Base-by-base conservation (phyloP, 2,888 invertebrate genomes). In the Atrina japonica region DNA sequence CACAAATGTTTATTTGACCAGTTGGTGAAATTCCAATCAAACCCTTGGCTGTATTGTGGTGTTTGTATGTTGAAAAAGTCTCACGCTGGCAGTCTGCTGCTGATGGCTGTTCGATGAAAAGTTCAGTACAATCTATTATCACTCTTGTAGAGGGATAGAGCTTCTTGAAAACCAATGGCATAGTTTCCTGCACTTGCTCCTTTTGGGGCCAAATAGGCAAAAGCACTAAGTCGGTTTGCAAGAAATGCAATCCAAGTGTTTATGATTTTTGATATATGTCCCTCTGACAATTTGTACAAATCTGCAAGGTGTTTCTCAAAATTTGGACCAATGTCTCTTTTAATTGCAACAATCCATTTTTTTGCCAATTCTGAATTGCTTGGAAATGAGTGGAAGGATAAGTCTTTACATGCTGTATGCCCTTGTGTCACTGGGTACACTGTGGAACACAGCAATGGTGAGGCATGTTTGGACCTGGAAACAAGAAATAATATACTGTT, bases 41-140 rank as follows among this genome's bases (percentile, higher is more conserved):
- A 9, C 68, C 68, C 25, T 68, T 65, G 1, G 59, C 56, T 23
- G 66, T 70, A 23, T 61, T 74, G n/a, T 63, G 58, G 29, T 63
- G 63, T 23, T 74, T 74, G 25, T 70, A 74, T 18, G 56, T 52
- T 16, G 63, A 63, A n/a, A 58, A 66, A 7, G 64, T 66, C 53
- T 66, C 64, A n/a, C 47, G 43, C 35, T 74, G 66, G 23, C 45
- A 45, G 6, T 52, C 59, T 21, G 59, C 29, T 1, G 66, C 70
- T 35, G 70, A 70, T 14, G 63, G 66, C 0, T 52, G 50, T 41
- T 74, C 66, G 3, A 70, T 63, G 27, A 56, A 66, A 11, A 70
- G 35, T 59, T 70, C 70, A 6, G 70, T 74, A 27, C 70, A 70
- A 53, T 71, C 70, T 2, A 64, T 35, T 16, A 64, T 64, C n/a